These are phyloP conservation scores for Drosophila setosimentum DNA, from an alignment of 2,888 invertebrate genomes.

Conservation along the genomic window DNA sequence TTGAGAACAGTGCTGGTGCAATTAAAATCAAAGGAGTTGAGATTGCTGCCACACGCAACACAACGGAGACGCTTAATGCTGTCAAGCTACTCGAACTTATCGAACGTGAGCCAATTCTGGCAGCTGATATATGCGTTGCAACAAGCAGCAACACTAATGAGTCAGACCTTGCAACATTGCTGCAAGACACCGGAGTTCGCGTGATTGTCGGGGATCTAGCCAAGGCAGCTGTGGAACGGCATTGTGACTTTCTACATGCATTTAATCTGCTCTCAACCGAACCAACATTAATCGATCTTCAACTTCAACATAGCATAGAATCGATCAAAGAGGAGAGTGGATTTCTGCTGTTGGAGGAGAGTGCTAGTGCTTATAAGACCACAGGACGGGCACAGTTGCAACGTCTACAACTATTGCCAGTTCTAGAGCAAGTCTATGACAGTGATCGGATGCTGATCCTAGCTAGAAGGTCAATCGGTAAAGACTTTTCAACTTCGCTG, in stretches of 20 bases:
- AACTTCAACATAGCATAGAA: constrained; percentile 87
- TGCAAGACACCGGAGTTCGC: constrained; percentile 88
- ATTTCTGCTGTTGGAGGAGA: constrained; percentile 91
- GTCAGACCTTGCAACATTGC: constrained; percentile 86
- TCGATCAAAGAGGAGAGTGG: constrained; percentile 90
- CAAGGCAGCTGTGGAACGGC: constrained; percentile 87
- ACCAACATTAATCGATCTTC: constrained; percentile 85
- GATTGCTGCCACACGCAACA: constrained; percentile 86
- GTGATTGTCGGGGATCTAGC: constrained; percentile 88
- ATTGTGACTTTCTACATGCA: constrained; percentile 89
- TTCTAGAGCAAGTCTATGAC: constrained; percentile 88
- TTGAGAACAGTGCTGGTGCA: constrained; percentile 90
- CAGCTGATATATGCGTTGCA: constrained; percentile 88
- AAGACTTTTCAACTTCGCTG: constrained; percentile 78
- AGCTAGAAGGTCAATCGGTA: constrained; percentile 85
- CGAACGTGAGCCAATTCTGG: constrained; percentile 91
- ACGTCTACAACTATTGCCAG: constrained; percentile 86
- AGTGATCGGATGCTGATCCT: constrained; percentile 89
- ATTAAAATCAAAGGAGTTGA: constrained; percentile 91
- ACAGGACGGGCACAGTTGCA: constrained; percentile 83
- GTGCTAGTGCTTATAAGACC: constrained; percentile 84
- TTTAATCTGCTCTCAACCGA: constrained; percentile 87
- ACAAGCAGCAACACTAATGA: constrained; percentile 86
- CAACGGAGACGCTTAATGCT: constrained; percentile 88
- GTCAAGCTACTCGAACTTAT: constrained; percentile 88